Base-by-base conservation (phyloP, 2,888 invertebrate genomes). In the Amphimallon solstitiale region DNA sequence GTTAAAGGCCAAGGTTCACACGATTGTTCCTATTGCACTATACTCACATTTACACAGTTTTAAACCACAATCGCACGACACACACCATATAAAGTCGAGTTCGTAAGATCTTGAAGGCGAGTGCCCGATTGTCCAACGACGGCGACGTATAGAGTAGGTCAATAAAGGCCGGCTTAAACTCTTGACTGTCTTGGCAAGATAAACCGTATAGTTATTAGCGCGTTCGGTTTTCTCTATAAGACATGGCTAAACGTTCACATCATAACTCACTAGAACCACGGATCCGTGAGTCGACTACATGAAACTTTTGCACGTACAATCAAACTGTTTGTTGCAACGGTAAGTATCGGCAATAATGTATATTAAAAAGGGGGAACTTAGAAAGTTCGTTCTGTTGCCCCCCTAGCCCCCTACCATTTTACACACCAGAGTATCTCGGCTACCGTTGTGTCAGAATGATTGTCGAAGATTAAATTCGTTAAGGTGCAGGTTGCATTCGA, bases 341-440 rank as follows among this genome's bases (percentile, higher is more conserved):
- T 38, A 21, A 40, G 40, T 56, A 40, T 71, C 72, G 72, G 71
- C 75, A 72, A 74, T 74, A 74, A 74, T 71, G 65, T 72, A 73
- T 74, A 74, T 76, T 76, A 75, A 76, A n/a, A 77, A 78, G 76
- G 78, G 76, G 76, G 68, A 74, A 79, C 78, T 78, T 79, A 78
- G 77, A 78, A 78, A 77, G 75, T 76, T 61, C 60, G 65, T n/a
- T n/a, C n/a, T n/a, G n/a, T 66, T 61, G 67, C 70, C 72, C 69
- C 70, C 68, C 72, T 66, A 63, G n/a, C n/a, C n/a, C 68, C 54
- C 51, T 54, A 61, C 66, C 51, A 17, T 56, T 62, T 29, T 51
- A 17, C 21, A n/a, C n/a, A n/a, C n/a, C n/a, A n/a, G 56, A 6
- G 19, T 46, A 46, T n/a, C 17, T 14, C 40, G 23, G 56, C 40